A percentile compares a stretch with the other conserved stretches of the same genome.
These are phyloP conservation scores for Caenorhabditis wallacei DNA, from an alignment of 2,888 invertebrate species.

Conservation along the genomic window DNA sequence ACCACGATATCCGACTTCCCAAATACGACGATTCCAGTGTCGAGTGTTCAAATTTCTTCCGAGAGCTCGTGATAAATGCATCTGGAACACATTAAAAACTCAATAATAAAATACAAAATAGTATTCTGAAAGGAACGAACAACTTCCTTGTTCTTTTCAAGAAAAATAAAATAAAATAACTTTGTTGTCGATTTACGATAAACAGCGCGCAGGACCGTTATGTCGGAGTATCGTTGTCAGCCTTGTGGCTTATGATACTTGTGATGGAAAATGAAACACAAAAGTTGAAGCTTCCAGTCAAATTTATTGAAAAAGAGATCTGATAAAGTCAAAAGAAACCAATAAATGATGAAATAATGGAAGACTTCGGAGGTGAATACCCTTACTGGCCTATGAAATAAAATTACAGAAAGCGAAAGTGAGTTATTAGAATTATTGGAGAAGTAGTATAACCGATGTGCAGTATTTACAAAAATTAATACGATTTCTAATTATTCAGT, in stretches of 20 bases:
- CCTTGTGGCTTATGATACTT: no score
- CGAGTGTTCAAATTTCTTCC: conserved; percentile 76
- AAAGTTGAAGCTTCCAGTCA: background rate
- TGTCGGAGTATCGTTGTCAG: conserved; percentile 21
- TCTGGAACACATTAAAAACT: conserved; percentile 37
- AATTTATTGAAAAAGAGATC: background rate
- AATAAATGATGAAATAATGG: background rate
- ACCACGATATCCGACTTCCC: conserved; percentile 82
- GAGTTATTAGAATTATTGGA: background rate
- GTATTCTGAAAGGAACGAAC: background rate
- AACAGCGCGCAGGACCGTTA: background rate
- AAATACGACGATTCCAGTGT: conserved; percentile 81
- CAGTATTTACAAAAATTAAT: conserved; percentile 13
- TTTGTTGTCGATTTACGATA: conserved; percentile 26
- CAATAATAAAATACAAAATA: background rate
- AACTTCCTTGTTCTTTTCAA: no score
- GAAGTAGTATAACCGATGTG: background rate
- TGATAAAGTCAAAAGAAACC: background rate
- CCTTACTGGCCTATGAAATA: conserved; percentile 12
- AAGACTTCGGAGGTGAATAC: background rate
- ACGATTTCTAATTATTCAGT: background rate
- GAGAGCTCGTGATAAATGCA: conserved; percentile 67
- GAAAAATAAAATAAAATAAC: background rate
- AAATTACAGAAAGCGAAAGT: background rate
- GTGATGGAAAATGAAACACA: no score